Evolutionary conservation across 1,140 invertebrate genomes (phyloP).

Genomic region (Arion vulgaris): DNA sequence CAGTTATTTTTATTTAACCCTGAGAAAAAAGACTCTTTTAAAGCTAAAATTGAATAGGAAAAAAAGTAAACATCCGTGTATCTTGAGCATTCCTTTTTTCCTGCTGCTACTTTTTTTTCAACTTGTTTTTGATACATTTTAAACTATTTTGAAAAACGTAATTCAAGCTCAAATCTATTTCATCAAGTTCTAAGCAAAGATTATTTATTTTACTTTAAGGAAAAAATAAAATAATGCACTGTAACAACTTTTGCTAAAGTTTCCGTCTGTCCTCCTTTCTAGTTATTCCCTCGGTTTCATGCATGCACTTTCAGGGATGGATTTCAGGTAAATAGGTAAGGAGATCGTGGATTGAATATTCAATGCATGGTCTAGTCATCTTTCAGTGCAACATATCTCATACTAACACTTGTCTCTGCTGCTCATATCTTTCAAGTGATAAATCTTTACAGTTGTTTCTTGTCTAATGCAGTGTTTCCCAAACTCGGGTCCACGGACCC

Average conservation of each 20-base stretch:
- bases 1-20: too few relatives aligned
- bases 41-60: too few relatives aligned
- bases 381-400: not conserved
- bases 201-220: not conserved
- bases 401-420: not conserved
- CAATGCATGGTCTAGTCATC: not conserved
- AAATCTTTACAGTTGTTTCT: not conserved
- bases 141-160: not conserved
- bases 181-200: not conserved
- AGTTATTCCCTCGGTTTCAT: not conserved
- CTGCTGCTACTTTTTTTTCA: too few relatives aligned
- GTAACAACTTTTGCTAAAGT: not conserved
- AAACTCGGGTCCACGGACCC: too few relatives aligned
- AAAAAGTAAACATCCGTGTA: too few relatives aligned
- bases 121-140: not conserved
- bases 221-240: not conserved
- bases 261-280: not conserved
- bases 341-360: not conserved
- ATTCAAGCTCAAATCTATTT: not conserved
- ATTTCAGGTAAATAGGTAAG: not conserved
- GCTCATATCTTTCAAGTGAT: not conserved
- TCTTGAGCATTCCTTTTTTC: too few relatives aligned
- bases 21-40: too few relatives aligned
- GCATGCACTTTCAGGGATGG: not conserved
- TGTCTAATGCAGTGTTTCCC: too few relatives aligned